These are phyloP conservation scores for Unio pictorum DNA, from an alignment of 2,888 invertebrate species.

Conservation along the genomic window DNA sequence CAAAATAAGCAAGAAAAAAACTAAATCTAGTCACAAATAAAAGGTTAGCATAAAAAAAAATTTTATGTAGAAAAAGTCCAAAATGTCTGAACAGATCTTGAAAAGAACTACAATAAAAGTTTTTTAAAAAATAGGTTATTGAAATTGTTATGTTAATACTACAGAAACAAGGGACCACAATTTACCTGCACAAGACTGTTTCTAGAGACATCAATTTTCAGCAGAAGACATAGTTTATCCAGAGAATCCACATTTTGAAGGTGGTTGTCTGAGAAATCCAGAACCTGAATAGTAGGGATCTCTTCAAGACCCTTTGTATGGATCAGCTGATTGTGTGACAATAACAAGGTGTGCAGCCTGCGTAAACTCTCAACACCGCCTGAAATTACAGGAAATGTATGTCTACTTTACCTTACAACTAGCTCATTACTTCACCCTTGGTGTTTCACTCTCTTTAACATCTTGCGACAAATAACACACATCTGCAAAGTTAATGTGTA, in stretches of 20 bases:
- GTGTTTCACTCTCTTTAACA: too few relatives aligned
- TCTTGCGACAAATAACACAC: too few relatives aligned
- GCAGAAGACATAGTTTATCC: slow-evolving; percentile 57
- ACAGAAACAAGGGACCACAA: background rate
- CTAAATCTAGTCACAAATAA: too few relatives aligned
- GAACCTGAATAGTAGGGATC: slow-evolving; percentile 58
- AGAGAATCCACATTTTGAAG: slow-evolving; percentile 56
- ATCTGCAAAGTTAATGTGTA: too few relatives aligned
- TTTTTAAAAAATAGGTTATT: too few relatives aligned
- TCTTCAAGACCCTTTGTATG: slow-evolving; percentile 54
- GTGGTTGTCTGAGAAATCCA: slow-evolving; percentile 65
- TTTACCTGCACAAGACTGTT: slow-evolving; percentile 64
- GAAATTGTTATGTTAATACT: too few relatives aligned
- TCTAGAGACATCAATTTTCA: slow-evolving; percentile 49
- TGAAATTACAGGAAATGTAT: slow-evolving; percentile 18
- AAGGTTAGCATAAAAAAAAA: too few relatives aligned
- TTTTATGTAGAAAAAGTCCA: too few relatives aligned
- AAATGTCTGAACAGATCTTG: too few relatives aligned
- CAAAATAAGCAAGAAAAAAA: too few relatives aligned
- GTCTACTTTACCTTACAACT: background rate
- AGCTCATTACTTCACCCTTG: too few relatives aligned
- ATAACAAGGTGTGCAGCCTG: slow-evolving; percentile 56
- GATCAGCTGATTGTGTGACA: slow-evolving; percentile 66
- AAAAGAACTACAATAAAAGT: too few relatives aligned
- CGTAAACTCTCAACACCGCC: slow-evolving; percentile 55